Evolutionary conservation across 2,113 vertebrate genomes (phyloP).

Genomic region (Miniopterus natalensis): DNA sequence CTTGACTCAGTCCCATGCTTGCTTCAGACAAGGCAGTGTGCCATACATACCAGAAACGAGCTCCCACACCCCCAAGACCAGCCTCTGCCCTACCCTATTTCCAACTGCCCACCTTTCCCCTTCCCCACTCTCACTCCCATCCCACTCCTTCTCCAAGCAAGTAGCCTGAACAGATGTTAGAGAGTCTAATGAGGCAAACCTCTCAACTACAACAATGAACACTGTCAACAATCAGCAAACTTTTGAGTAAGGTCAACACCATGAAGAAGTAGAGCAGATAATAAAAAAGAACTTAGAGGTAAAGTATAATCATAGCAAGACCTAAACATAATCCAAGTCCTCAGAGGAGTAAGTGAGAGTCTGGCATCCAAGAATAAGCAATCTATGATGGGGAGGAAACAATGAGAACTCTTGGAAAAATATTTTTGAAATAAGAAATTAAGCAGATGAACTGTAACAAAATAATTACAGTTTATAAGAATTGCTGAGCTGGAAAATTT

Average conservation of each 20-base stretch:
- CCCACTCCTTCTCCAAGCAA: background rate
- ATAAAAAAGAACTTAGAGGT: background rate
- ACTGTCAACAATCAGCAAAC: background rate
- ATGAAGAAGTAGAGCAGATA: background rate
- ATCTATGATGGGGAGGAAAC: background rate
- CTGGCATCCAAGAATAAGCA: background rate
- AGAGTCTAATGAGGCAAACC: background rate
- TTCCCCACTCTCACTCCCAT: background rate
- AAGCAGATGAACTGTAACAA: conserved; percentile 23
- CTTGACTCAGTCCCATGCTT: background rate
- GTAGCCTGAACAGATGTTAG: background rate
- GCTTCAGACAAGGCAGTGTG: background rate
- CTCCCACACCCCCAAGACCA: background rate
- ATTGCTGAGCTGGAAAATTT: background rate
- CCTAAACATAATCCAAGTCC: background rate
- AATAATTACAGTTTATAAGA: conserved; percentile 12
- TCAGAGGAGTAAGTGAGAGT: background rate
- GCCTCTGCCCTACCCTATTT: background rate
- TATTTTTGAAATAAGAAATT: background rate
- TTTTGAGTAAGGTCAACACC: background rate
- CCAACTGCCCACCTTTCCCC: background rate
- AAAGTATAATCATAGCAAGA: background rate
- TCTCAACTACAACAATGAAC: background rate
- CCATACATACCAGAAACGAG: background rate
- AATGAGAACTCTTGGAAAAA: background rate